phyloP scores from a whole-genome alignment of 2,888 invertebrate species.

The Metopia argyrocephala region DNA sequence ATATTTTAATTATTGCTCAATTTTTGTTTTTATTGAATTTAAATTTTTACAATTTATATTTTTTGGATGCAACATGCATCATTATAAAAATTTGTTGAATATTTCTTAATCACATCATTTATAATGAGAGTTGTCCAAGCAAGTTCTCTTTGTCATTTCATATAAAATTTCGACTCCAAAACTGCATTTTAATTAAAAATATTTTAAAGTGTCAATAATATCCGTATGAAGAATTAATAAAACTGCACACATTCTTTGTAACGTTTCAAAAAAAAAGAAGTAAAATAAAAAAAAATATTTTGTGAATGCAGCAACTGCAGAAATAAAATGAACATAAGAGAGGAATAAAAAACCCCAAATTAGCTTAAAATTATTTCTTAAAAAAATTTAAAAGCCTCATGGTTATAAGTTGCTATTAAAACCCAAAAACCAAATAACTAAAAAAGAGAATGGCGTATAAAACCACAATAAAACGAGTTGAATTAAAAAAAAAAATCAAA shows the following conservation, averaged over 20 bases:
- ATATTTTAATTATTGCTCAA: not conserved
- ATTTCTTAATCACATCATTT: not conserved
- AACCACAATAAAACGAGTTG: conserved; percentile 45
- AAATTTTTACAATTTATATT: not conserved
- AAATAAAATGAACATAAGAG: not conserved
- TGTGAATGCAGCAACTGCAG: not conserved
- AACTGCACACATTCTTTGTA: not conserved
- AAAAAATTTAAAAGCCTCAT: not conserved
- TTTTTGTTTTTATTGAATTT: not conserved
- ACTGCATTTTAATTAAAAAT: conserved; percentile 26
- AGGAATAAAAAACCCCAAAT: conserved; percentile 2
- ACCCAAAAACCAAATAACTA: not conserved
- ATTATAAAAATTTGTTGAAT: not conserved
- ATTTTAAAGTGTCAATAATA: conserved; percentile 42
- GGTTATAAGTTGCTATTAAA: not conserved
- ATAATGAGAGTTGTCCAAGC: conserved; percentile 15
- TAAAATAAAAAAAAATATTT: too few species aligned
- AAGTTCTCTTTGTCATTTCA: not conserved
- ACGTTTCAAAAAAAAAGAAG: not conserved
- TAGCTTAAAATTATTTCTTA: conserved; percentile 22
- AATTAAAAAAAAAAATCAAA: not conserved
- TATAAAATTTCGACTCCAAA: conserved; percentile 15
- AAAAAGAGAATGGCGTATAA: conserved; percentile 51
- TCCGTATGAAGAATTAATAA: conserved; percentile 39
- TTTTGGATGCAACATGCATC: not conserved